Evolutionary conservation across 2,113 vertebrate species (phyloP).

Genomic region (Podocnemis expansa): DNA sequence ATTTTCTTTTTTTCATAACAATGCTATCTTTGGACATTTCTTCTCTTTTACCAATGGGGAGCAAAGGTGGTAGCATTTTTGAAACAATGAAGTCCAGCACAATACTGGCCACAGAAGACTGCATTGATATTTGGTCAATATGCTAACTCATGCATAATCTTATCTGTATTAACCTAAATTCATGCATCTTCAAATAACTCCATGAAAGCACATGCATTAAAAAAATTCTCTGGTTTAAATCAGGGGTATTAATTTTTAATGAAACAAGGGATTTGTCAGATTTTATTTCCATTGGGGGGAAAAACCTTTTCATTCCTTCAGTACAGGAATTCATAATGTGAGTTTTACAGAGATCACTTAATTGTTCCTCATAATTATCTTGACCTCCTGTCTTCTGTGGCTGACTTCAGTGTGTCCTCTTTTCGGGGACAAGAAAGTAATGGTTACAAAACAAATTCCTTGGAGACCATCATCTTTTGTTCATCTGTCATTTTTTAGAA

Average conservation of each 20-base stretch:
- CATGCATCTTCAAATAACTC: not conserved
- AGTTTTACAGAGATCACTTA: slow-evolving; percentile 43
- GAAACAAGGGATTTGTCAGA: slow-evolving; percentile 7
- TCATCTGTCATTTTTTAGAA: slow-evolving; percentile 3
- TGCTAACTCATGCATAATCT: not conserved
- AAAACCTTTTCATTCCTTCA: not conserved
- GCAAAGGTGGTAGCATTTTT: not conserved
- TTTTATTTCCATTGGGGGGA: not conserved
- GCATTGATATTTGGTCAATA: not conserved
- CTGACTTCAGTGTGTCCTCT: not conserved
- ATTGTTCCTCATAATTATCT: slow-evolving; percentile 31
- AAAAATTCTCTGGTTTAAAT: not conserved
- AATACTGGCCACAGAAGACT: not conserved
- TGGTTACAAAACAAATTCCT: slow-evolving; percentile 26
- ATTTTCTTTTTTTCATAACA: not conserved
- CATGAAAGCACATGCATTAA: not conserved
- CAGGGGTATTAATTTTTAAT: not conserved
- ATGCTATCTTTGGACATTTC: not conserved
- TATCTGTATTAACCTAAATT: not conserved
- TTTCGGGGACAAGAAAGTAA: not conserved
- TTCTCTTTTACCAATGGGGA: not conserved
- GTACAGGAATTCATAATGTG: slow-evolving; percentile 21
- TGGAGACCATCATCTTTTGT: not conserved
- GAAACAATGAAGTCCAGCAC: not conserved
- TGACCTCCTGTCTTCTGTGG: slow-evolving; percentile 12